Percentiles rank a stretch among this genome's conserved stretches.
Conservation (phyloP, 2,888 invertebrate genomes). For the Melitaea athalia region DNA sequence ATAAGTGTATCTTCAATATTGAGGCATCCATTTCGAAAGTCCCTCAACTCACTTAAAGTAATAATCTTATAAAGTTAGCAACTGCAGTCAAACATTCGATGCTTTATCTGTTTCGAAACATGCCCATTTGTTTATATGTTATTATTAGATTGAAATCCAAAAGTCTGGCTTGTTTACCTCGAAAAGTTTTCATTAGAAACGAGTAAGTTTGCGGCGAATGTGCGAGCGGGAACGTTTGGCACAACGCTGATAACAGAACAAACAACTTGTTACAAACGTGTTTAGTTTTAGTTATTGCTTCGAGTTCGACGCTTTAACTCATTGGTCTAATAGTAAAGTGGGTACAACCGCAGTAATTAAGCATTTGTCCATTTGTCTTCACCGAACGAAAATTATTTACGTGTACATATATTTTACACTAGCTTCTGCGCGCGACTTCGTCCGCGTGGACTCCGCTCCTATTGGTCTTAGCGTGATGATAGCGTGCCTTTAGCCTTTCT, state of each 20-base stretch:
- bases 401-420: too few species aligned
- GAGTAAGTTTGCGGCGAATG: conserved; percentile 75
- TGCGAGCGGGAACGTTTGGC: conserved; percentile 75
- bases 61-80: neutral
- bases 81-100: conserved; percentile 7
- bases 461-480: too few species aligned
- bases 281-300: conserved; percentile 81
- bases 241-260: conserved; percentile 80
- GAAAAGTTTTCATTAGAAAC: conserved; percentile 75
- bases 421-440: too few species aligned
- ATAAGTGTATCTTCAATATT: neutral
- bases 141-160: conserved; percentile 47
- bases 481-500: too few species aligned
- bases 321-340: conserved; percentile 78
- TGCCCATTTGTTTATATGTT: conserved; percentile 21
- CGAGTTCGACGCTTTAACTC: conserved; percentile 78
- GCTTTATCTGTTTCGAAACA: conserved; percentile 10
- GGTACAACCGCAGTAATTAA: conserved; percentile 65
- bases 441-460: too few species aligned
- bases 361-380: conserved; percentile 41
- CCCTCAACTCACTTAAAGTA: neutral
- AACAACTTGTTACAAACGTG: conserved; percentile 82
- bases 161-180: conserved; percentile 55
- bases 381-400: neutral
- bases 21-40: neutral